These are phyloP conservation scores for Diloba caeruleocephala DNA, from an alignment of 2,888 invertebrate genomes.

Conservation along the genomic window DNA sequence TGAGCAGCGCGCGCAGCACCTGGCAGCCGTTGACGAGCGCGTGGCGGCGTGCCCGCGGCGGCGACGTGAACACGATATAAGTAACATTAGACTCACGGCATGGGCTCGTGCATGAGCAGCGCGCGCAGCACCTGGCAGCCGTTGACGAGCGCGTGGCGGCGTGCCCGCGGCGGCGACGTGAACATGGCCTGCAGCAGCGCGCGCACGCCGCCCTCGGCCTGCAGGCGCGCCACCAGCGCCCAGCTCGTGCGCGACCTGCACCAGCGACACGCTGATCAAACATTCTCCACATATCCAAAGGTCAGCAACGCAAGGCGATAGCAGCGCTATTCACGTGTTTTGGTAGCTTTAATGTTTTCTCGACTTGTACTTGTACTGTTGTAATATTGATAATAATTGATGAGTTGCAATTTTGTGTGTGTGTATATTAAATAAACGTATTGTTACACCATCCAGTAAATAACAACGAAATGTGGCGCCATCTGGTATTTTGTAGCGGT, in stretches of 20 bases:
- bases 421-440: no score
- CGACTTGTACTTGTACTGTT: no score
- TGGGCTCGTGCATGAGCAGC: constrained; percentile 52
- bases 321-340: no score
- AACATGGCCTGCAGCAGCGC: constrained; percentile 92
- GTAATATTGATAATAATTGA: no score
- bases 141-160: constrained; percentile 51
- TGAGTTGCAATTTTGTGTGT: no score
- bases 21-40: constrained; percentile 54
- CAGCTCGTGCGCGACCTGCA: constrained; percentile 51
- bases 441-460: no score
- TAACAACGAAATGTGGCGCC: no score
- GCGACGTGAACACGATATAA: no score
- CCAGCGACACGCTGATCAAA: not conserved
- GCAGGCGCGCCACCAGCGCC: constrained; percentile 58
- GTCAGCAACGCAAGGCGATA: no score
- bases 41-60: no score
- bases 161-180: constrained; percentile 80
- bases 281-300: not conserved
- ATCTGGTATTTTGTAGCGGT: no score
- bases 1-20: constrained; percentile 58
- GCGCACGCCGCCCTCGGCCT: constrained; percentile 59
- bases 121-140: constrained; percentile 56
- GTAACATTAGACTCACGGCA: constrained; percentile 46
- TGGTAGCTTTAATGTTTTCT: no score